Conservation (phyloP, 2,113 vertebrate genomes). For the Eptesicus fuscus region DNA sequence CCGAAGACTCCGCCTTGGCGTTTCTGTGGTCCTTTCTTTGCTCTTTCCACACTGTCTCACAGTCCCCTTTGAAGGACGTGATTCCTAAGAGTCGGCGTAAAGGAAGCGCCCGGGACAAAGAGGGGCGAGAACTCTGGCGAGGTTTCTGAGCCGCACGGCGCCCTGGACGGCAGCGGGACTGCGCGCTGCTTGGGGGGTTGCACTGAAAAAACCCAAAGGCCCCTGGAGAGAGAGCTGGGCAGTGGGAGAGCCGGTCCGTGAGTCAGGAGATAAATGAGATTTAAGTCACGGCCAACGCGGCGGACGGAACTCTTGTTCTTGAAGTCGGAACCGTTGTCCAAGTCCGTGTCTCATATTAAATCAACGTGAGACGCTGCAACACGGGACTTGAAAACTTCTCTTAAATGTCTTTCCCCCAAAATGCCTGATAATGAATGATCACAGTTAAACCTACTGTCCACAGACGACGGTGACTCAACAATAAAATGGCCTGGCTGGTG, state of each 20-base stretch:
- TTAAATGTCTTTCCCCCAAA: neutral
- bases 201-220: neutral
- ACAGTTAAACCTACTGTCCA: neutral
- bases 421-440: neutral
- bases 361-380: neutral
- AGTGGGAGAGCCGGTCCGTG: neutral
- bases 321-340: neutral
- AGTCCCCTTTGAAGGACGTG: neutral
- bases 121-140: neutral
- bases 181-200: neutral
- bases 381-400: neutral
- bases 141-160: neutral
- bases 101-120: neutral
- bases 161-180: no score
- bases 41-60: neutral
- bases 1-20: neutral
- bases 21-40: neutral
- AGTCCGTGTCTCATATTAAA: neutral
- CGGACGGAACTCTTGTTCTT: neutral
- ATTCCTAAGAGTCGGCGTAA: constrained; percentile 20
- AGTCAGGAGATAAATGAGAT: neutral
- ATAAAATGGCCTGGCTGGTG: neutral
- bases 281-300: neutral
- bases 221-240: neutral
- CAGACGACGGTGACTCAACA: neutral